A percentile compares a stretch with the other conserved stretches of the same genome.
These are phyloP conservation scores for Phymastichus coffea DNA, from an alignment of 1,140 invertebrate species.

Conservation along the genomic window DNA sequence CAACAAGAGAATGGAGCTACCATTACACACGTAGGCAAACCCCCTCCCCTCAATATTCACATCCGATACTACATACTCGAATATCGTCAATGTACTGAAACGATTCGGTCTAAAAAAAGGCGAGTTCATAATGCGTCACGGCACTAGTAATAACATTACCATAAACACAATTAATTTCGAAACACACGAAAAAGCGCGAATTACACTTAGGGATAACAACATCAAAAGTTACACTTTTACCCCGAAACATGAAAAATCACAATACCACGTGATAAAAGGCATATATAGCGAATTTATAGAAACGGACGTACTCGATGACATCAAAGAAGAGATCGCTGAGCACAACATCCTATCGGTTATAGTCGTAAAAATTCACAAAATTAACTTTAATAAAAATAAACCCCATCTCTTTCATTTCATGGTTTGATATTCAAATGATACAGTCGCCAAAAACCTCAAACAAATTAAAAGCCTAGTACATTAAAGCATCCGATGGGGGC, in stretches of 20 bases:
- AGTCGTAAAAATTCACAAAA: neutral
- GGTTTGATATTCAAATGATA: neutral
- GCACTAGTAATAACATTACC: too few species aligned
- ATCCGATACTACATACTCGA: too few species aligned
- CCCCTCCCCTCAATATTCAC: too few species aligned
- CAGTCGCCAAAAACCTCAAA: neutral
- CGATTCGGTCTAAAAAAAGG: too few species aligned
- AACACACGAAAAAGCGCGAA: neutral
- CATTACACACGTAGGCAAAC: too few species aligned
- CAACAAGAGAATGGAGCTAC: too few species aligned
- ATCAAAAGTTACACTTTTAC: neutral
- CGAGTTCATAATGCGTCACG: too few species aligned
- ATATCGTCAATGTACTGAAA: too few species aligned
- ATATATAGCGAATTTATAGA: neutral
- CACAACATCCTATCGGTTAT: neutral
- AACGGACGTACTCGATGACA: neutral
- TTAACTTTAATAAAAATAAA: neutral
- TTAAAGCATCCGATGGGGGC: constrained; percentile 24
- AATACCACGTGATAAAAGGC: neutral
- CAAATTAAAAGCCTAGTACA: neutral
- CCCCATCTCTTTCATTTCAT: neutral
- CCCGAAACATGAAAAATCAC: neutral
- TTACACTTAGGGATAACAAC: neutral
- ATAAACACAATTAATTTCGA: neutral
- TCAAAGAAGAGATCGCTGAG: neutral